Conservation (phyloP, 2,888 invertebrate genomes). For the Agrotis exclamationis region DNA sequence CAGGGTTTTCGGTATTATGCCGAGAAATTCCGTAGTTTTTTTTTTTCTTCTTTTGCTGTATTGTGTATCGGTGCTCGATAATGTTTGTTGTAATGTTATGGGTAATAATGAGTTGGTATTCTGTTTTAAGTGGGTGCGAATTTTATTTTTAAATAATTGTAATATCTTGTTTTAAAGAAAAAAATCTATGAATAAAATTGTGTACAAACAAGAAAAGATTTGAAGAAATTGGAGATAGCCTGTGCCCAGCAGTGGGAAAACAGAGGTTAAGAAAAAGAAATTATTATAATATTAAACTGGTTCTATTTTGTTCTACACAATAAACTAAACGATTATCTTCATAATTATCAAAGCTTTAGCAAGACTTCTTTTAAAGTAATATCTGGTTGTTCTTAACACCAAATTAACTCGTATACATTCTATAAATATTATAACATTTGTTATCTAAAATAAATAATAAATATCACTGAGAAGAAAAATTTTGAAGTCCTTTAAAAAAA, state of each 20-base stretch:
- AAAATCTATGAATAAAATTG: too few species aligned
- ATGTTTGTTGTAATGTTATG: constrained; percentile 45
- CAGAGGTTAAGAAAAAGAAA: too few species aligned
- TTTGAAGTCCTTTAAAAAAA: constrained; percentile 7
- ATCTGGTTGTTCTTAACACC: neutral
- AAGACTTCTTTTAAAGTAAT: too few species aligned
- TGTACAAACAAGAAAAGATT: too few species aligned
- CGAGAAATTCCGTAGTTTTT: constrained; percentile 53
- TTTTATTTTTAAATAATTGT: neutral
- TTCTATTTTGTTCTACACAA: too few species aligned
- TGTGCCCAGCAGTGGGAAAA: too few species aligned
- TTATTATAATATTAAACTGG: too few species aligned
- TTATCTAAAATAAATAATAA: constrained; percentile 6
- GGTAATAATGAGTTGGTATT: constrained; percentile 39
- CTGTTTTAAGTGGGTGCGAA: constrained; percentile 18
- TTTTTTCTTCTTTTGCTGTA: constrained; percentile 49
- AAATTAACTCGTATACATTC: neutral
- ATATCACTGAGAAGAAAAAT: neutral
- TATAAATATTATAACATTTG: too few species aligned
- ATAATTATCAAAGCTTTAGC: neutral
- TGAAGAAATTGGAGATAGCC: too few species aligned
- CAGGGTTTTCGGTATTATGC: constrained; percentile 61
- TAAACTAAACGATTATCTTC: too few species aligned
- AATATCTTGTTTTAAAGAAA: too few species aligned
- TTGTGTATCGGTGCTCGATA: constrained; percentile 46